A percentile compares a stretch with the other conserved stretches of the same genome.
Conservation (phyloP, 2,797 vertebrate genomes). For the Enteromius paludinosus region DNA sequence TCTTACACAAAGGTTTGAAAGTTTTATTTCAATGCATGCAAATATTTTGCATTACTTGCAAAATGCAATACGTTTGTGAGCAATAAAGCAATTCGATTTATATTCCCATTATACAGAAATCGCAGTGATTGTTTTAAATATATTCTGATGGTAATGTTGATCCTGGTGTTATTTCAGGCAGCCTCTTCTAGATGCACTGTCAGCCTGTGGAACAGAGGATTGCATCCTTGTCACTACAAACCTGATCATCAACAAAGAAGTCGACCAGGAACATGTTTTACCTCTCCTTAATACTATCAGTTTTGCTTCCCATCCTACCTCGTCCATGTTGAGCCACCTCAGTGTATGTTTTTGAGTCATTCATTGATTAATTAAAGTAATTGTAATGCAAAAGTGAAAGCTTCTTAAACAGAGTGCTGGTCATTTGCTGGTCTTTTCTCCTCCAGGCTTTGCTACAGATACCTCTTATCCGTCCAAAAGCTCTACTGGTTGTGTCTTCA, state of each 20-base stretch:
- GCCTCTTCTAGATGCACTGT: conserved; percentile 82
- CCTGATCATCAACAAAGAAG: conserved; percentile 75
- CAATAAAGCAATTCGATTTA: not conserved
- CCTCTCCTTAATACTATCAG: conserved; percentile 80
- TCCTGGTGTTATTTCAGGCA: conserved; percentile 75
- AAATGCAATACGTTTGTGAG: not conserved
- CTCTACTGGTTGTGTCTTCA: conserved; percentile 79
- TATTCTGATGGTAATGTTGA: conserved; percentile 5
- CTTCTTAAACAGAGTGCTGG: not conserved
- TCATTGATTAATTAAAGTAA: not conserved
- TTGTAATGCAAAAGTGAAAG: not conserved
- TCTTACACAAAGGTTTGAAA: no score
- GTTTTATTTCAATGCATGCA: not conserved
- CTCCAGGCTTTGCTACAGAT: conserved; percentile 78
- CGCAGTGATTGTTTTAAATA: not conserved
- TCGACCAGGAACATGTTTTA: conserved; percentile 76
- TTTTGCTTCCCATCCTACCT: conserved; percentile 80
- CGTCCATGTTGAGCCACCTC: conserved; percentile 76
- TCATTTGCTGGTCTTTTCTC: not conserved
- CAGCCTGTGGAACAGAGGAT: conserved; percentile 83
- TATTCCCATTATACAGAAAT: not conserved
- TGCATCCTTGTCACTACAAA: conserved; percentile 81
- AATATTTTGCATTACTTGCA: not conserved
- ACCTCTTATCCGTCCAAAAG: conserved; percentile 69
- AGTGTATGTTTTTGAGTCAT: conserved; percentile 74